Evolutionary conservation across 2,888 invertebrate genomes (phyloP).

Genomic region (Idaea straminata): DNA sequence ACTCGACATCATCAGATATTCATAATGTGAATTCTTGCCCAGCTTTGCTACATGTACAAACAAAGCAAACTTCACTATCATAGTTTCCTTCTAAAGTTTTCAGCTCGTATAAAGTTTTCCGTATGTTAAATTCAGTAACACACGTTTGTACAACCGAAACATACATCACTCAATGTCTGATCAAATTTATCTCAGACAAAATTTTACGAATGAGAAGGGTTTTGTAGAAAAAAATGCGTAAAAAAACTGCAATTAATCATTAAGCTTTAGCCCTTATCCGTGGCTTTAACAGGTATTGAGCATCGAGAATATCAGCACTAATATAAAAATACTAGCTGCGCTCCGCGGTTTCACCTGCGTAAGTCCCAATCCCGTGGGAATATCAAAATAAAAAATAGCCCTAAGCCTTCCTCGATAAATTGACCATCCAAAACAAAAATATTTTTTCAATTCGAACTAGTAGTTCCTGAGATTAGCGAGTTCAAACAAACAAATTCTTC

Average conservation of each 20-base stretch:
- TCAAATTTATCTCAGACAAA: slow-evolving; percentile 32
- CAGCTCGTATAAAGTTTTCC: background rate
- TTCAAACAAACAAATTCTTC: no score
- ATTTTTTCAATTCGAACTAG: no score
- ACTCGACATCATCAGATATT: no score
- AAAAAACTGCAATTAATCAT: slow-evolving; percentile 39
- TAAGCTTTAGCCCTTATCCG: slow-evolving; percentile 38
- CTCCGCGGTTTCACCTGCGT: no score
- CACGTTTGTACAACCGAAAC: slow-evolving; percentile 2
- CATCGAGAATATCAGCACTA: slow-evolving; percentile 21
- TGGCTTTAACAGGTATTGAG: slow-evolving; percentile 23
- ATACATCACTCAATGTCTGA: slow-evolving; percentile 31
- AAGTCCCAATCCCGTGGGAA: no score
- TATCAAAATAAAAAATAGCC: no score
- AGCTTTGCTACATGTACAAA: background rate
- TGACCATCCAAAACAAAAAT: no score
- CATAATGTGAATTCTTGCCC: no score
- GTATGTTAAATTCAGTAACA: background rate
- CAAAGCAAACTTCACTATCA: background rate
- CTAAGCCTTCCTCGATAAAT: no score
- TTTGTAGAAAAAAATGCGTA: slow-evolving; percentile 32
- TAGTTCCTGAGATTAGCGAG: no score
- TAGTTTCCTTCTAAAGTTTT: background rate
- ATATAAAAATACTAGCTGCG: no score
- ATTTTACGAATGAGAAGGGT: slow-evolving; percentile 35